Conservation (phyloP, 2,888 invertebrate genomes). For the Sinodicranocentrus sp. region DNA sequence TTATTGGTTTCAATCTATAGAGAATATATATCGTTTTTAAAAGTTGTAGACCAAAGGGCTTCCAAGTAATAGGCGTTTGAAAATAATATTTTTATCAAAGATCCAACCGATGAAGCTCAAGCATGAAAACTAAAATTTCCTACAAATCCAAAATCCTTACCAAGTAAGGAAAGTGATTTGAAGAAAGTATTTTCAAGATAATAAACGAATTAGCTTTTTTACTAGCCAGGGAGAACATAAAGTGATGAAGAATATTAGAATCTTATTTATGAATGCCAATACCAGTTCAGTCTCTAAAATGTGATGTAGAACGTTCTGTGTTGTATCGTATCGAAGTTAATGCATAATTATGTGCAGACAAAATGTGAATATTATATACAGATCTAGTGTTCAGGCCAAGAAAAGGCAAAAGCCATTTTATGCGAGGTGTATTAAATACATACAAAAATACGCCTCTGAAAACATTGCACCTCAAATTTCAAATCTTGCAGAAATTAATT, state of each 20-base stretch:
- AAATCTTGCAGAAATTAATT: neutral
- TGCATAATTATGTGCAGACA: neutral
- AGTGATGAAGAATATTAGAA: too few relatives aligned
- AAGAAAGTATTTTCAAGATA: neutral
- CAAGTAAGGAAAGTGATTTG: neutral
- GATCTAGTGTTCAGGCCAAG: slow-evolving; percentile 5
- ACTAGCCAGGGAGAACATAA: too few relatives aligned
- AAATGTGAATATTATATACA: slow-evolving; percentile 4
- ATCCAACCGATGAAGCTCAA: neutral
- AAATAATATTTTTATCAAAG: slow-evolving; percentile 6
- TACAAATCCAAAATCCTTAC: too few relatives aligned
- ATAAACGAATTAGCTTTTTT: too few relatives aligned
- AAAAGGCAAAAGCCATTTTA: neutral
- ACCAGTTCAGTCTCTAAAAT: neutral
- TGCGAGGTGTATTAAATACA: too few relatives aligned
- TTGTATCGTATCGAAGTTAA: neutral
- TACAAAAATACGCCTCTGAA: too few relatives aligned
- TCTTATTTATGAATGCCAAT: too few relatives aligned
- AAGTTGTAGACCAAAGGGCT: slow-evolving; percentile 24
- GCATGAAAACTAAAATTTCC: neutral
- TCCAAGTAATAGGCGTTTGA: neutral
- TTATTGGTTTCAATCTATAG: neutral
- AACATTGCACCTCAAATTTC: neutral
- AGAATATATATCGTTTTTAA: neutral
- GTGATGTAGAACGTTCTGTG: slow-evolving; percentile 22